Conservation (phyloP, 2,888 invertebrate species). For the Capitulum mitella region DNA sequence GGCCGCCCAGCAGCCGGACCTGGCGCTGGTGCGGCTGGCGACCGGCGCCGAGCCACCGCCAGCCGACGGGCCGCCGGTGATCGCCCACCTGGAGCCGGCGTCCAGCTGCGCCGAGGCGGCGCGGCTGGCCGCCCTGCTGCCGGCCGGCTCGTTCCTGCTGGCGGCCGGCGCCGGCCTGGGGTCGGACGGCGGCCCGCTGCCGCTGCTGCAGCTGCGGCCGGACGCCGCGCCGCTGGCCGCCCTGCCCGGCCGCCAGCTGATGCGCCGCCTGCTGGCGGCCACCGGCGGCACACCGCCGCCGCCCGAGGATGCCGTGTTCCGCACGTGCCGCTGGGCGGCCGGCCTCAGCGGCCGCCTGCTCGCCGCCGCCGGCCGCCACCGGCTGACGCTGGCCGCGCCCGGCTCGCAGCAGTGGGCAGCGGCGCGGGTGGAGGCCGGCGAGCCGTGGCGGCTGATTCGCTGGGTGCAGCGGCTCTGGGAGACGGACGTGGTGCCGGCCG, state of each 20-base stretch:
- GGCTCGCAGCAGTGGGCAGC: not conserved
- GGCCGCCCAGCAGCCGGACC: not conserved
- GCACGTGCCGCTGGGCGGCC: constrained; percentile 17
- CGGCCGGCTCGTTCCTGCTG: constrained; percentile 9
- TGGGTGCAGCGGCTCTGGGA: constrained; percentile 18
- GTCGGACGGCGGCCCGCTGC: not conserved
- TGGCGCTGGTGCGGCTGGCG: constrained; percentile 4
- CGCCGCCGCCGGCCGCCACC: not conserved
- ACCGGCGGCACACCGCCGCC: constrained; percentile 1
- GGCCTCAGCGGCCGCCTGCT: constrained; percentile 3
- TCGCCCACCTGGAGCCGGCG: constrained; percentile 14
- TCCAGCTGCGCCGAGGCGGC: not conserved
- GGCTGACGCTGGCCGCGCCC: not conserved
- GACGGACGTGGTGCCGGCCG: constrained; percentile 9
- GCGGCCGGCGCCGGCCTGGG: not conserved
- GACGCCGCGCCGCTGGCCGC: not conserved
- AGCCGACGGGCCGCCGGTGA: not conserved
- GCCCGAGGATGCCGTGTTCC: constrained; percentile 13
- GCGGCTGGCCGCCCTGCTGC: not conserved
- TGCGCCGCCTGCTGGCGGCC: constrained; percentile 3
- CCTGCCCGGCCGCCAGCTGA: constrained; percentile 13
- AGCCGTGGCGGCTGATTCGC: constrained; percentile 16
- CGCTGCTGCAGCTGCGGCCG: constrained; percentile 19
- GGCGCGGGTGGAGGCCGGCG: not conserved
- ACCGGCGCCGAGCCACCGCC: not conserved